phyloP scores from a whole-genome alignment of 1,140 invertebrate genomes.

The Leucophenga varia region DNA sequence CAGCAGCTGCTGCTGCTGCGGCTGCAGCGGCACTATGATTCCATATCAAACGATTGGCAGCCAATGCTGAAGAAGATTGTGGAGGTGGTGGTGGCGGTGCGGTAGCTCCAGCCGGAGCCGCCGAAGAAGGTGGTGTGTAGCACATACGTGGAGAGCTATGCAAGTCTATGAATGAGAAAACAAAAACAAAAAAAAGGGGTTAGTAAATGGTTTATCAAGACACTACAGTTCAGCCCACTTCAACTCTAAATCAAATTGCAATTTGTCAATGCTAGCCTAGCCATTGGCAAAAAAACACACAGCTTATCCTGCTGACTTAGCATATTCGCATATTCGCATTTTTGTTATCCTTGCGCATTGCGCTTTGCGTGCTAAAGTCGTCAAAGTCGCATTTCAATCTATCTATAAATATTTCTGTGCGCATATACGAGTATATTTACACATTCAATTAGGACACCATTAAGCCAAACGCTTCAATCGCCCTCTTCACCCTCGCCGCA shows the following conservation, averaged over 20 bases:
- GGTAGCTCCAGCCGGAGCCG: slow-evolving; percentile 10
- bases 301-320: slow-evolving; percentile 24
- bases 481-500: neutral
- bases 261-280: slow-evolving; percentile 29
- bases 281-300: slow-evolving; percentile 3
- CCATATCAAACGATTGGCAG: slow-evolving; percentile 29
- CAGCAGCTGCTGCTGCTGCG: slow-evolving; percentile 31
- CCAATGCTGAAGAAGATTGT: neutral
- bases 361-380: no score
- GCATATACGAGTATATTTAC: slow-evolving; percentile 57
- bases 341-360: slow-evolving; percentile 40
- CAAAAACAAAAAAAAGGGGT: no score
- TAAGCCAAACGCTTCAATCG: slow-evolving; percentile 28
- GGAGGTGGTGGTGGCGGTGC: slow-evolving; percentile 7
- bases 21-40: slow-evolving; percentile 41
- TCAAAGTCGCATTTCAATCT: slow-evolving; percentile 47
- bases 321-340: neutral
- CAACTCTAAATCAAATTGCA: slow-evolving; percentile 52
- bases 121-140: slow-evolving; percentile 20
- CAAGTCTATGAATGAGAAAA: slow-evolving; percentile 19
- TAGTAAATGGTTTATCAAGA: no score
- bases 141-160: slow-evolving; percentile 35
- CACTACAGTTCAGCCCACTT: no score
- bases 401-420: no score
- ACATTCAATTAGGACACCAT: slow-evolving; percentile 56